phyloP scores from a whole-genome alignment of 2,113 vertebrate genomes.

The Capreolus pygargus region DNA sequence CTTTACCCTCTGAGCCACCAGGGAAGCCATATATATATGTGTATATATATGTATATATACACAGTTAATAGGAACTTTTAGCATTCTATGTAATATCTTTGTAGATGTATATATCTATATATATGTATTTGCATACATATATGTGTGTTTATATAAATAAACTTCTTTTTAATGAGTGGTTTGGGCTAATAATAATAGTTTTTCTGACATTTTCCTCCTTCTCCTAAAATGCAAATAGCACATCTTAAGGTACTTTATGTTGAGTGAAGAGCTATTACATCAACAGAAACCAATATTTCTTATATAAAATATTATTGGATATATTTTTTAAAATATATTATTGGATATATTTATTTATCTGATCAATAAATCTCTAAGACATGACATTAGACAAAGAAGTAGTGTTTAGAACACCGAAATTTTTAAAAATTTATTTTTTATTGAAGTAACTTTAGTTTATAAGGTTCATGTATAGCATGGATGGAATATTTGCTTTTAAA shows the following conservation, averaged over 20 bases:
- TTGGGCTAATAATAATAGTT: background rate
- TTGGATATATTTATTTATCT: conserved; percentile 5
- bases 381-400: background rate
- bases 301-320: conserved; percentile 6
- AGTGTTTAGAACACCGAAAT: background rate
- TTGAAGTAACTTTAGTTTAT: background rate
- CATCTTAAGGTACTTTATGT: background rate
- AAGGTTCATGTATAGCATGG: background rate
- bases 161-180: background rate
- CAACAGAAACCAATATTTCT: conserved; percentile 12
- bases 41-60: background rate
- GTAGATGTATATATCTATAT: background rate
- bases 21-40: background rate
- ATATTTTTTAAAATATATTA: background rate
- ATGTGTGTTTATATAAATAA: background rate
- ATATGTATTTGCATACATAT: background rate
- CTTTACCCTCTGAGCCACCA: background rate
- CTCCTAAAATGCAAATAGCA: background rate
- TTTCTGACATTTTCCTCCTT: background rate
- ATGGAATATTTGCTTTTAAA: background rate
- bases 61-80: background rate
- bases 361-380: background rate
- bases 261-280: background rate
- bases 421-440: background rate
- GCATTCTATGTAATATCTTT: background rate